Conservation (phyloP, 2,888 invertebrate species). For the Rhodophaea formosa region DNA sequence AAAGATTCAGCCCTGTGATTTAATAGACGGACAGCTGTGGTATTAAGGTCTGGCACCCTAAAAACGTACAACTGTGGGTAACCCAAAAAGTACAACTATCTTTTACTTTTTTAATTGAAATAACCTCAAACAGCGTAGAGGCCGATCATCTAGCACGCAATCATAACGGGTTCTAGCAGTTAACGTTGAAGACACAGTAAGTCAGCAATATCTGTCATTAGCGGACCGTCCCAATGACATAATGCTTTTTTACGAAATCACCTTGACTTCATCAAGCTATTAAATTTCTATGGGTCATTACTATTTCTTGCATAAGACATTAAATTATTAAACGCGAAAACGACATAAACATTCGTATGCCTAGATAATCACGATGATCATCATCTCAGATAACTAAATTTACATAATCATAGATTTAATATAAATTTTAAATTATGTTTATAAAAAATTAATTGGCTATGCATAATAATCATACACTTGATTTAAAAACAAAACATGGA, state of each 20-base stretch:
- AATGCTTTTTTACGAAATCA: neutral
- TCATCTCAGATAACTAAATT: no score
- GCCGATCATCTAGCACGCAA: conserved; percentile 1
- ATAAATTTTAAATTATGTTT: no score
- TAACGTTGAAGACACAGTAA: neutral
- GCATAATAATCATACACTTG: no score
- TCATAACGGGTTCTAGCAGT: conserved; percentile 1
- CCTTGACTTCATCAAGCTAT: neutral
- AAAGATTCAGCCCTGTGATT: no score
- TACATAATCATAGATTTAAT: no score
- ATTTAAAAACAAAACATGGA: no score
- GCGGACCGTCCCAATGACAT: neutral
- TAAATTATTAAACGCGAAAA: neutral
- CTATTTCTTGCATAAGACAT: neutral
- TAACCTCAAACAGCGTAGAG: neutral
- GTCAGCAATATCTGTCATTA: neutral
- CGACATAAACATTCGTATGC: neutral
- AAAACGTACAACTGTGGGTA: no score
- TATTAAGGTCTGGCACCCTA: no score
- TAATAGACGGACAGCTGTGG: no score
- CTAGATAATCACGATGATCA: neutral
- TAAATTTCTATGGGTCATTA: neutral
- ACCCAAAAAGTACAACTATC: no score
- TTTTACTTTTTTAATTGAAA: no score
- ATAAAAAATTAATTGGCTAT: no score